phyloP scores from a whole-genome alignment of 1,140 invertebrate species.

The Trichogramma pretiosum region DNA sequence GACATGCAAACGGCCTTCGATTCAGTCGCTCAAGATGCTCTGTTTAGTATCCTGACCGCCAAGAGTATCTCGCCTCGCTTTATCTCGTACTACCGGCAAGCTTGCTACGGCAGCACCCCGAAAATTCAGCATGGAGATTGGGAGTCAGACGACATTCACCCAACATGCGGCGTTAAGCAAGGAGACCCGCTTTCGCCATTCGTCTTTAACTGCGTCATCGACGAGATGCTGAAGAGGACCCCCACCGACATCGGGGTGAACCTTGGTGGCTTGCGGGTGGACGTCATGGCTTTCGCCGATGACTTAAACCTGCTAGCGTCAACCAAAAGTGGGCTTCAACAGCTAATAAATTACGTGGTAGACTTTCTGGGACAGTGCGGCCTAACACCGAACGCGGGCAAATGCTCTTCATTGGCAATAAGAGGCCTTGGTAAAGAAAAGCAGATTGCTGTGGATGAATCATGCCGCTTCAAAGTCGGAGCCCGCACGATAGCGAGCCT shows the following conservation, averaged over 20 bases:
- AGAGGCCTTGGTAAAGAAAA: constrained; percentile 20
- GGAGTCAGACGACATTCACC: constrained; percentile 3
- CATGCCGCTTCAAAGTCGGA: not conserved
- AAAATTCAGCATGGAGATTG: not conserved
- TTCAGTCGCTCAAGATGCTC: constrained; percentile 21
- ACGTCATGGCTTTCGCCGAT: constrained; percentile 36
- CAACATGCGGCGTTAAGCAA: constrained; percentile 24
- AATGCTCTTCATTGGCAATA: constrained; percentile 27
- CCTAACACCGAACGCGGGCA: constrained; percentile 26
- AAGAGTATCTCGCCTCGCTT: constrained; percentile 9
- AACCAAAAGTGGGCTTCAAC: constrained; percentile 19
- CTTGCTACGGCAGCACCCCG: constrained; percentile 11
- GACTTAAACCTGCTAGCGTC: constrained; percentile 33
- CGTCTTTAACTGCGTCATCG: constrained; percentile 29
- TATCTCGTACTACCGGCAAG: constrained; percentile 6
- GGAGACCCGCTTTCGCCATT: constrained; percentile 27
- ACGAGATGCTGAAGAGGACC: constrained; percentile 15
- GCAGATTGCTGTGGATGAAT: constrained; percentile 9
- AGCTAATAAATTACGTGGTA: not conserved
- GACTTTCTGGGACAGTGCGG: constrained; percentile 6
- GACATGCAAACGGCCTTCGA: constrained; percentile 37
- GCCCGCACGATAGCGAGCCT: not conserved
- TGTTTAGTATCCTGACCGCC: constrained; percentile 1
- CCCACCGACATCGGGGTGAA: constrained; percentile 21
- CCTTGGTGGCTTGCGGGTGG: constrained; percentile 18